Evolutionary conservation across 2,888 invertebrate genomes (phyloP).

Genomic region (Geophilus truncorum): DNA sequence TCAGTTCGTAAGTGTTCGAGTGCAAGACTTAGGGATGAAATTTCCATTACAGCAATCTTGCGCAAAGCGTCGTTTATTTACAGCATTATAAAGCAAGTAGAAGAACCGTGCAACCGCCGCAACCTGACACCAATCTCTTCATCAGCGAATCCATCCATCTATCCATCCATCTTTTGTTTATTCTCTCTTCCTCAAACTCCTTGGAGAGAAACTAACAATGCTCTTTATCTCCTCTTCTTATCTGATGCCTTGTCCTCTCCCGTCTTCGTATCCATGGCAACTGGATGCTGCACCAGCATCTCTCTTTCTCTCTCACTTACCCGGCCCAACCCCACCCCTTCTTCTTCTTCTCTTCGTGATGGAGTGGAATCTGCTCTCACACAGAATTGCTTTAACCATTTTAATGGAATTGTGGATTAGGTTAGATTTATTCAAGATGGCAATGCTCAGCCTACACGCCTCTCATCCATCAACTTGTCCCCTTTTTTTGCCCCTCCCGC

Average conservation of each 20-base stretch:
- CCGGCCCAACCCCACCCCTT: neutral
- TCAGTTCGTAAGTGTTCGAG: too few species aligned
- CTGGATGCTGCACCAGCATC: neutral
- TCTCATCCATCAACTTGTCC: constrained; percentile 28
- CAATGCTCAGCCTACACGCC: neutral
- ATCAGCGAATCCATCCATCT: neutral
- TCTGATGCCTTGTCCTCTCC: constrained; percentile 14
- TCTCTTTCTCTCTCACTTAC: neutral
- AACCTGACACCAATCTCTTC: constrained; percentile 1
- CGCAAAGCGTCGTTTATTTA: too few species aligned
- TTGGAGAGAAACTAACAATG: constrained; percentile 1
- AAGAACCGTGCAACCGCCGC: neutral
- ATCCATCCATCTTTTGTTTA: constrained; percentile 18
- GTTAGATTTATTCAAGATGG: constrained; percentile 19
- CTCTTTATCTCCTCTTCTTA: constrained; percentile 10
- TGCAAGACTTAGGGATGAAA: too few species aligned
- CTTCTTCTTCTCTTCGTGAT: neutral
- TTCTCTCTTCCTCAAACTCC: constrained; percentile 5
- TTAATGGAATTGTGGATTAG: constrained; percentile 17
- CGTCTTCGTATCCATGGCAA: constrained; percentile 1
- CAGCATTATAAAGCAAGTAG: too few species aligned
- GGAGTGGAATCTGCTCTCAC: constrained; percentile 14
- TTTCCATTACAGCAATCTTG: too few species aligned
- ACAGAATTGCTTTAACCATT: constrained; percentile 13
- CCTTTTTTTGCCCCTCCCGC: constrained; percentile 28